Evolutionary conservation across 2,797 vertebrate genomes (phyloP).

Genomic region (Oreochromis mossambicus): DNA sequence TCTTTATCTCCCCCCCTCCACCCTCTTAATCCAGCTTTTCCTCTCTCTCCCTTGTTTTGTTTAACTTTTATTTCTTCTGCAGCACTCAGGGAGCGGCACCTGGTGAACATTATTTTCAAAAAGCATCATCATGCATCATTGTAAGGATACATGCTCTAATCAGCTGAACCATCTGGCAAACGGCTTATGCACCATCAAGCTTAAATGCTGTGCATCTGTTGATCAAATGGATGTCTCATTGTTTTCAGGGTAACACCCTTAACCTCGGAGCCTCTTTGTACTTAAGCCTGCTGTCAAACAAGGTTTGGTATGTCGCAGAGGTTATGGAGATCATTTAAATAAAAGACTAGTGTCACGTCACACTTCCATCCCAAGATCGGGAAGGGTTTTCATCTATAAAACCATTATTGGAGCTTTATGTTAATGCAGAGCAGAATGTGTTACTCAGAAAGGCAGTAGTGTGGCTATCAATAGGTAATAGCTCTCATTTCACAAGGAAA

Average conservation of each 20-base stretch:
- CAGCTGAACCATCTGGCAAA: constrained; percentile 79
- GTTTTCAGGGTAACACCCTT: constrained; percentile 73
- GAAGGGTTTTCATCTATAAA: constrained; percentile 3
- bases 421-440: constrained; percentile 13
- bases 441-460: neutral
- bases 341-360: constrained; percentile 30
- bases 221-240: constrained; percentile 75
- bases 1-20: neutral
- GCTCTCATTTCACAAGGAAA: constrained; percentile 25
- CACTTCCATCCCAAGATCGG: constrained; percentile 26
- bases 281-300: constrained; percentile 41
- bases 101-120: constrained; percentile 76
- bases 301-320: constrained; percentile 27
- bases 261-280: constrained; percentile 68
- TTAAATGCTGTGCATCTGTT: constrained; percentile 80
- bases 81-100: constrained; percentile 67
- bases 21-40: neutral
- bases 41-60: constrained; percentile 31
- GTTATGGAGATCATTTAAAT: constrained; percentile 51
- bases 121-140: constrained; percentile 78
- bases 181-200: constrained; percentile 75
- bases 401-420: constrained; percentile 24
- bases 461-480: neutral
- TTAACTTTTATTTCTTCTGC: constrained; percentile 65
- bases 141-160: constrained; percentile 77